Evolutionary conservation across 2,797 vertebrate genomes (phyloP), one percentile per base, ranked within the genome.

Genomic region (Crocidura indochinensis): DNA sequence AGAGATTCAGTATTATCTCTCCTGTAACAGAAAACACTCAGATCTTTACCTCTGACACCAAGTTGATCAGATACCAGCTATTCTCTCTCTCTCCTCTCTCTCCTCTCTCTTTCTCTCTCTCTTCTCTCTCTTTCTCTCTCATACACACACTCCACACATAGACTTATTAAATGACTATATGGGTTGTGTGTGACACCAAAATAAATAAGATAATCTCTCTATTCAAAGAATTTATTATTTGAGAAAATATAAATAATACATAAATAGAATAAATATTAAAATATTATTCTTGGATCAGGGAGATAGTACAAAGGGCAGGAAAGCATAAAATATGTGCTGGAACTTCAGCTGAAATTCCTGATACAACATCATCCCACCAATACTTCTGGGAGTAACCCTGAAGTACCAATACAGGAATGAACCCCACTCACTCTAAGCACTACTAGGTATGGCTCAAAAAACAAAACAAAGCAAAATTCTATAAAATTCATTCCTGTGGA

Each of bases 1-100:
- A 92, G 91, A 90, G 77, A 90, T 26, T 91, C 44, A 12, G n/a
- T 49, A 44, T 51, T 79, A 22, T 72, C 53, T 83, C 31, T 77
- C n/a, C 46, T 76, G 12, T 76, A 73, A 56, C n/a, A 10, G 15
- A 87, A 49, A 83, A 68, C 20, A 38, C 22, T 86, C 53, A 86
- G 76, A 67, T 86, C 22, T 64, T 53, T 29, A 27, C 22, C 47
- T 84, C 77, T 73, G 68, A 93, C 77, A 72, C 20, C 62, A 83
- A 51, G 22, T 44, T 86, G 73, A 64, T 83, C n/a, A 19, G 49
- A 79, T 74, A 49, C 10, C 20, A 53, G 56, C 67, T 73, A 77
- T 3, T 68, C 20, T 46, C n/a, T 77, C 12, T 22, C 27, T 20
- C 29, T 8, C n/a, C 14, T 11, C 14, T 9, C 8, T 19, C 20